Conservation (phyloP, 1,140 invertebrate species). For the Agrilus planipennis region DNA sequence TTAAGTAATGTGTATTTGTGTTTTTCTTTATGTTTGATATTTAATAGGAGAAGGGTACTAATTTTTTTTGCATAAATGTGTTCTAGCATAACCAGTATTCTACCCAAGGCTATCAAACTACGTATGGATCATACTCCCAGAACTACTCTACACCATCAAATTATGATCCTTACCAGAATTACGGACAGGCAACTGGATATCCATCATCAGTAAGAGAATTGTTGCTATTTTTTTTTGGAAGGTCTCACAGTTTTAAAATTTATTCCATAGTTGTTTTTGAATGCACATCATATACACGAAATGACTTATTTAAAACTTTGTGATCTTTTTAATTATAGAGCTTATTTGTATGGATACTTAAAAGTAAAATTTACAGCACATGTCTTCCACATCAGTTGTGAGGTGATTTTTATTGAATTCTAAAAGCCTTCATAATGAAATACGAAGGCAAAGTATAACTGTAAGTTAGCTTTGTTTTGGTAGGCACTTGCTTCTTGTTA, state of each 20-base stretch:
- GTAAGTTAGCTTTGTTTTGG: neutral
- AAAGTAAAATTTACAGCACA: neutral
- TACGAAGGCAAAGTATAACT: neutral
- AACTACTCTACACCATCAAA: conserved; percentile 9
- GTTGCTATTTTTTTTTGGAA: conserved; percentile 1
- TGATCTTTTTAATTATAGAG: neutral
- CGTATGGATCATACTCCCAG: conserved; percentile 15
- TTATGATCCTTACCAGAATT: conserved; percentile 9
- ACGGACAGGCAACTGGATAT: conserved; percentile 6
- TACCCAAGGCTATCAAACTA: conserved; percentile 15
- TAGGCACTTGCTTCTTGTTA: no score
- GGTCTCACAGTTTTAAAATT: conserved; percentile 3
- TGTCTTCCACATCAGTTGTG: neutral
- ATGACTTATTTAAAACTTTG: neutral
- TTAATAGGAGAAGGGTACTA: neutral
- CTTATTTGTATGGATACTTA: neutral
- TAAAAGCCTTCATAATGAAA: neutral
- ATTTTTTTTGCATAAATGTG: conserved; percentile 1
- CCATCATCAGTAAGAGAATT: no score
- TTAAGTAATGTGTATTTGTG: neutral
- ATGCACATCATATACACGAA: neutral
- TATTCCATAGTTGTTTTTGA: neutral
- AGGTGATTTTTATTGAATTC: neutral
- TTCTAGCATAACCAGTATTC: conserved; percentile 18
- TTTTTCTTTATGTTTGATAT: neutral